These are phyloP conservation scores for Heliconius ismenius DNA, from an alignment of 2,888 invertebrate species.

Conservation along the genomic window DNA sequence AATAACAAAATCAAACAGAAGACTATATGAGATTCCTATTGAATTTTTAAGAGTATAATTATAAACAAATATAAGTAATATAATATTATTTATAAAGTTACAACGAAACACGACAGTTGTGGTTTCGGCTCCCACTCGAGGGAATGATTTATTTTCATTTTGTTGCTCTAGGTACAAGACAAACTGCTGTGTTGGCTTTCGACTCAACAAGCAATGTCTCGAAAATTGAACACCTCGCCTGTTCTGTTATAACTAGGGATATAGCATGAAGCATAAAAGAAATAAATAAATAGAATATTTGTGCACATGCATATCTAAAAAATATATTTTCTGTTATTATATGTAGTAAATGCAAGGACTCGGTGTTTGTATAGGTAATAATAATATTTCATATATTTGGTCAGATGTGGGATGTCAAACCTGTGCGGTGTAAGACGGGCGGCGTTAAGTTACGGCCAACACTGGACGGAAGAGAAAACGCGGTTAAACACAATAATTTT, in stretches of 20 bases:
- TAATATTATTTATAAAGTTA: not conserved
- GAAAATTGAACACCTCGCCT: not conserved
- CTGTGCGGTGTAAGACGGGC: slow-evolving; percentile 40
- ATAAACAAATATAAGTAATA: not conserved
- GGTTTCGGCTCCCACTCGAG: too few relatives aligned
- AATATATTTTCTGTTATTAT: not conserved
- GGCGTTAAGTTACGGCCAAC: slow-evolving; percentile 68
- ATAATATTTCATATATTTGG: slow-evolving; percentile 19
- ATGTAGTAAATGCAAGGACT: slow-evolving; percentile 21
- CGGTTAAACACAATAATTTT: slow-evolving; percentile 50
- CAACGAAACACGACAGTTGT: not conserved
- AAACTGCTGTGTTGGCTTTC: too few relatives aligned
- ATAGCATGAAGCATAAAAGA: not conserved
- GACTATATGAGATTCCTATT: not conserved
- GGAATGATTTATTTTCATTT: too few relatives aligned
- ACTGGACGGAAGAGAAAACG: slow-evolving; percentile 71
- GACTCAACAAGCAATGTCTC: not conserved
- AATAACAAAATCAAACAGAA: not conserved
- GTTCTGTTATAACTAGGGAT: not conserved
- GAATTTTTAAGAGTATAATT: not conserved
- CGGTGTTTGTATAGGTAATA: slow-evolving; percentile 1
- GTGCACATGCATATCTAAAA: not conserved
- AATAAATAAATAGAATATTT: not conserved
- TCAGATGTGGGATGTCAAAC: slow-evolving; percentile 42
- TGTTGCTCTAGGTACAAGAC: too few relatives aligned